Base-by-base conservation (phyloP, 2,113 vertebrate species). In the Tenrec ecaudatus region DNA sequence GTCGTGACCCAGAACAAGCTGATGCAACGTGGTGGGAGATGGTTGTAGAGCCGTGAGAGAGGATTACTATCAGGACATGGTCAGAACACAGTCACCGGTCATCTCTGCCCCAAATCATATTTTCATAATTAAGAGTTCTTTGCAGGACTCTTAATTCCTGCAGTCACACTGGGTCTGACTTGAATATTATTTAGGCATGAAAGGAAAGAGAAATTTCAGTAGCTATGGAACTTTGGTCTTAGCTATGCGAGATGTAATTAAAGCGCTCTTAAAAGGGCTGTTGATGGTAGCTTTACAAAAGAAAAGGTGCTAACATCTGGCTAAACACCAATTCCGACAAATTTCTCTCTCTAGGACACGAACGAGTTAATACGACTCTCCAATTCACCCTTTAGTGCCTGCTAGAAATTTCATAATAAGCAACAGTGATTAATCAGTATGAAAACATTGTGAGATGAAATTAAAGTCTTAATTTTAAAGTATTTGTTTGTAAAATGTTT, bases 401-500 rank as follows among this genome's bases (percentile, higher is more conserved):
- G 14, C 20, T 57, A n/a, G 71, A 88, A n/a, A 88, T 31, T 29
- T 58, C n/a, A 78, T 25, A 62, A 58, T 69, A 27, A 6, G 57
- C 3, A 86, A 68, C 23, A 88, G 3, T 62, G 25, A 71, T 82
- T 29, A 53, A 79, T 79, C 88, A 90, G 82, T 66, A 17, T 66
- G n/a, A 11, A 86, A 60, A 87, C n/a, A 40, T 19, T 73, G 1
- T 78, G 1, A 6, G 94, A 69, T 31, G 68, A 73, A 58, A 53
- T n/a, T 0, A 12, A 92, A 94, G 0, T 14, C 1, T 27, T 89
- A 73, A 86, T 86, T 84, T 10, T 77, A 29, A 88, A 58, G 2
- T 69, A 89, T 77, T 92, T 66, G 92, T 71, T 78, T 94, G 87
- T 90, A 53, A 47, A 85, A 90, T 53, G 20, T 58, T 58, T 58